phyloP scores from a whole-genome alignment of 2,888 invertebrate genomes.

The Danaus chrysippus region DNA sequence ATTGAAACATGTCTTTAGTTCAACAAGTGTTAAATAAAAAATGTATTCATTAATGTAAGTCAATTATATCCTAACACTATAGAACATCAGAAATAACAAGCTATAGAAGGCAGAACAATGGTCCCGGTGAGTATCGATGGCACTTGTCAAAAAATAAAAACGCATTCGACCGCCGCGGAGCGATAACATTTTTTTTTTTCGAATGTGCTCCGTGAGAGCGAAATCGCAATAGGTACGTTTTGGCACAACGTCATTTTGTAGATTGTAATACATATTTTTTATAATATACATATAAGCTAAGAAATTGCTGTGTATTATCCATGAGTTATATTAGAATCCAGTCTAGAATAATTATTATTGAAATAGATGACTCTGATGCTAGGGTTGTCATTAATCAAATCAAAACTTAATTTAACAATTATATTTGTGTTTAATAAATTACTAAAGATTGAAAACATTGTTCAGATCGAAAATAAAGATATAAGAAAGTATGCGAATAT shows the following conservation, averaged over 20 bases:
- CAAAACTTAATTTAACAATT: conserved; percentile 52
- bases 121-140: conserved; percentile 63
- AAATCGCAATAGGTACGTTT: conserved; percentile 27
- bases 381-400: conserved; percentile 51
- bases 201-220: conserved; percentile 33
- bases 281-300: not conserved
- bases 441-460: too few relatives aligned
- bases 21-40: not conserved
- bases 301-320: not conserved
- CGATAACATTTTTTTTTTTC: conserved; percentile 43
- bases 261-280: not conserved
- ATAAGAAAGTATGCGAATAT: too few relatives aligned
- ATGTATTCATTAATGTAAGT: conserved; percentile 4
- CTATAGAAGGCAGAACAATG: conserved; percentile 63
- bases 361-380: conserved; percentile 44
- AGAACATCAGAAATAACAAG: conserved; percentile 49
- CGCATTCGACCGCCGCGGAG: conserved; percentile 40
- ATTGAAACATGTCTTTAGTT: too few relatives aligned
- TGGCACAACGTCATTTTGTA: conserved; percentile 27
- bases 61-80: conserved; percentile 31
- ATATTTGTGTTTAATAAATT: conserved; percentile 33
- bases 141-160: conserved; percentile 73
- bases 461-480: too few relatives aligned
- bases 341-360: conserved; percentile 49
- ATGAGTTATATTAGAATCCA: not conserved